Evolutionary conservation across 2,113 vertebrate species (phyloP).

Genomic region (Lates calcarifer): DNA sequence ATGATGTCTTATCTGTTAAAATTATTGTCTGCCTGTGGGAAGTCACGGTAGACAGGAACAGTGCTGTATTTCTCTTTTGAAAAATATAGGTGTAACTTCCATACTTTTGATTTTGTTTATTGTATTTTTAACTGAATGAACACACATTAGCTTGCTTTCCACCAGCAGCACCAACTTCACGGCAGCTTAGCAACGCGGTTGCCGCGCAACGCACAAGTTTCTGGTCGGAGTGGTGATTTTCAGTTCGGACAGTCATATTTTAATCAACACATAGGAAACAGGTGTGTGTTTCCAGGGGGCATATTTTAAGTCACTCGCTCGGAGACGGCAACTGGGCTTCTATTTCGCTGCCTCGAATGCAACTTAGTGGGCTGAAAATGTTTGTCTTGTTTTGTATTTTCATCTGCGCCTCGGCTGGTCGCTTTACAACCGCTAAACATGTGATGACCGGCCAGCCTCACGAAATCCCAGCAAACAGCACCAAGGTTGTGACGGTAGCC

Average conservation of each 20-base stretch:
- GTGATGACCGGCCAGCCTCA: constrained; percentile 22
- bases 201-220: constrained; percentile 41
- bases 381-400: constrained; percentile 16
- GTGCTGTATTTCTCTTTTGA: not conserved
- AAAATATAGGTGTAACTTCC: not conserved
- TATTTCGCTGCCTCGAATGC: rapidly evolving
- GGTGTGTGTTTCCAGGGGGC: constrained; percentile 17
- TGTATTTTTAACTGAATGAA: not conserved
- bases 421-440: too few relatives aligned
- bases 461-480: not conserved
- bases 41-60: not conserved
- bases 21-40: not conserved
- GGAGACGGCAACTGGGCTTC: not conserved
- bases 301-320: not conserved
- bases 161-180: constrained; percentile 31
- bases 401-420: not conserved
- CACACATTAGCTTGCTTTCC: not conserved
- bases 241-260: not conserved
- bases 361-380: constrained; percentile 27
- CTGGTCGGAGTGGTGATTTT: not conserved
- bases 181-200: constrained; percentile 52
- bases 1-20: not conserved
- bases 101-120: too few relatives aligned
- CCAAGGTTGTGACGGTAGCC: not conserved
- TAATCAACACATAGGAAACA: constrained; percentile 37